Evolutionary conservation across 2,113 vertebrate species (phyloP), one percentile per base, ranked within the genome.

Genomic region (Xyliphius kryptos): DNA sequence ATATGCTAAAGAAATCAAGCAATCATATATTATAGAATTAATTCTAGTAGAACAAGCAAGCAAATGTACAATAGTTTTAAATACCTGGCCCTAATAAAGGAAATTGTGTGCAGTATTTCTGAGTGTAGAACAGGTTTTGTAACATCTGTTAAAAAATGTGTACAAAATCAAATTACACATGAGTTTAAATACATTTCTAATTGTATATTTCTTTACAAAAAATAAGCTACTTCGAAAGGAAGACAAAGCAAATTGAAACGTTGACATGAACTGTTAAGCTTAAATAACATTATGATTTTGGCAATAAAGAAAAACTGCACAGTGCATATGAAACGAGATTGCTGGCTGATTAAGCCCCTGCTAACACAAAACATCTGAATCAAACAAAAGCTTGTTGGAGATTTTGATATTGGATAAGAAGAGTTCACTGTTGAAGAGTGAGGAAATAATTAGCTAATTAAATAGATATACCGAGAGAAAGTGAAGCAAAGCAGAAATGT

Each of bases 351-450:
- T 11, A 54, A 54, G 17, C 21, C 14, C n/a, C 32, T 6, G 5
- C 26, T 37, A 37, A 54, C 1, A 37, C 8, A 37, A 37, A 55
- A 12, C 10, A 56, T 14, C 53, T 40, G 32, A 56, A 38, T 38
- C 11, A 8, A 40, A 2, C 36, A 40, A 17, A 56, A 40, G 53
- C 53, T n/a, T 8, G 16, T 9, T 38, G 37, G 13, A 19, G 53
- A 56, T 38, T 56, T 5, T 19, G 17, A 56, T 16, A 19, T n/a
- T 14, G 32, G 53, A 56, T 56, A 40, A 56, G 36, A 40, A 56
- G 26, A 1, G 26, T 15, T 55, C 15, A 38, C 9, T 5, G 11
- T 2, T 1, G 26, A 54, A 36, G 9, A 53, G 22, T 5, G 4
- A 9, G 50, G 16, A 15, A 9, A 15, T 12, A 37, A 56, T 56